phyloP scores from a whole-genome alignment of 2,113 vertebrate species.

The Datnioides undecimradiatus region DNA sequence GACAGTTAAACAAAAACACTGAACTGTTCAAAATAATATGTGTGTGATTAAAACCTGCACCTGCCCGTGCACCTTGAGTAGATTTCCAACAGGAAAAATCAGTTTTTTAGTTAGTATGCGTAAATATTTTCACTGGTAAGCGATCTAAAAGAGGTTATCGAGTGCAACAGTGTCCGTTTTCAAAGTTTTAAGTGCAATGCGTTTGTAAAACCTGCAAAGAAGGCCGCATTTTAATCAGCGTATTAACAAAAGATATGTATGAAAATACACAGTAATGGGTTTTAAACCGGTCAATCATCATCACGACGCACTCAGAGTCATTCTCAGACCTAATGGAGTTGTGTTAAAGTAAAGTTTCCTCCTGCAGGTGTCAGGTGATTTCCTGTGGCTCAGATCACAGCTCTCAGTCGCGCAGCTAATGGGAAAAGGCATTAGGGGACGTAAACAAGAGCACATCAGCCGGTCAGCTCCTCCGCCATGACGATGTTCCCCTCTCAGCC shows the following conservation, averaged over 20 bases:
- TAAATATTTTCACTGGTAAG: not conserved
- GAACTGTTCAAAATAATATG: too few relatives aligned
- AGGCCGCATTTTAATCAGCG: not conserved
- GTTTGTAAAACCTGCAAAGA: not conserved
- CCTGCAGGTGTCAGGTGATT: conserved; percentile 88
- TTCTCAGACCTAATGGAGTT: conserved; percentile 85
- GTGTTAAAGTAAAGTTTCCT: conserved; percentile 87
- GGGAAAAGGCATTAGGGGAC: conserved; percentile 86
- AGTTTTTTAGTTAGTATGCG: not conserved
- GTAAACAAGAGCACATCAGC: conserved; percentile 91
- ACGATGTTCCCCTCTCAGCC: conserved; percentile 85
- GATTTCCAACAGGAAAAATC: not conserved
- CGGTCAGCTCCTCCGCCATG: conserved; percentile 85
- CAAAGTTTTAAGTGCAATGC: not conserved
- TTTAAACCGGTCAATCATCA: conserved; percentile 10
- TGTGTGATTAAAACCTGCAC: too few relatives aligned
- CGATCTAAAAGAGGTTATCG: not conserved
- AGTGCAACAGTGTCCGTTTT: not conserved
- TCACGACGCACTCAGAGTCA: conserved; percentile 25
- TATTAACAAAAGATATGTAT: not conserved
- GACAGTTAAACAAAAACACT: too few relatives aligned
- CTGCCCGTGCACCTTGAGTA: too few relatives aligned
- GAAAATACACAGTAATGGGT: not conserved
- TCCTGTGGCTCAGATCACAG: conserved; percentile 84
- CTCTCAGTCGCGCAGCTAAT: conserved; percentile 75